phyloP scores from a whole-genome alignment of 2,797 vertebrate genomes.

The Halcyon smyrnensis region DNA sequence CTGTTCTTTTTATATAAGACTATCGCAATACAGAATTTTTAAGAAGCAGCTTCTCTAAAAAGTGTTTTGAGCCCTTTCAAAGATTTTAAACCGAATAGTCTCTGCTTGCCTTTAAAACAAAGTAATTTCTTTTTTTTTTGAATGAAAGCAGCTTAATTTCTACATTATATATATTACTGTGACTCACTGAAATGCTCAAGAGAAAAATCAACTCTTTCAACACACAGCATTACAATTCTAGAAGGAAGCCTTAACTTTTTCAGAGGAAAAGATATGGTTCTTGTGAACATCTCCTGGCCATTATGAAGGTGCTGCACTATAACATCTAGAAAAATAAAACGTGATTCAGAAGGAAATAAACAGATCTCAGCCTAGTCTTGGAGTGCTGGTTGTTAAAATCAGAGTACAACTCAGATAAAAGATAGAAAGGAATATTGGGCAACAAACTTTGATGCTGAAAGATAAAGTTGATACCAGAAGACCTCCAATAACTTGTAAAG shows the following conservation, averaged over 20 bases:
- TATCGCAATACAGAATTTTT: neutral
- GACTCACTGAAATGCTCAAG: neutral
- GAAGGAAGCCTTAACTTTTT: neutral
- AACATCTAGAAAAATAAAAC: neutral
- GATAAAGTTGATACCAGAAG: neutral
- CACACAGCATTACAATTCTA: neutral
- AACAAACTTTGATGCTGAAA: neutral
- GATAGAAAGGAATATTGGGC: neutral
- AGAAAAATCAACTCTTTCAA: neutral
- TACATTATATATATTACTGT: neutral
- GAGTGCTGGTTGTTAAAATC: neutral
- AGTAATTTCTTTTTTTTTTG: neutral
- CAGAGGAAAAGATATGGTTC: neutral
- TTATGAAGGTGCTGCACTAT: neutral
- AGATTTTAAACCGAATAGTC: neutral
- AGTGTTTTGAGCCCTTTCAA: neutral
- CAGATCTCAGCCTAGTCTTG: neutral
- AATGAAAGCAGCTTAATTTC: neutral
- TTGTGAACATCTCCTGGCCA: neutral
- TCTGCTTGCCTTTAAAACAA: neutral
- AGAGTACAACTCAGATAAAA: neutral
- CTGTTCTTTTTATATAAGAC: neutral
- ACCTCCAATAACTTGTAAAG: neutral
- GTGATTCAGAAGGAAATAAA: slow-evolving; percentile 18
- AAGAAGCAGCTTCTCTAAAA: neutral